phyloP scores from a whole-genome alignment of 2,797 vertebrate species.

The Steatocranus sp. region DNA sequence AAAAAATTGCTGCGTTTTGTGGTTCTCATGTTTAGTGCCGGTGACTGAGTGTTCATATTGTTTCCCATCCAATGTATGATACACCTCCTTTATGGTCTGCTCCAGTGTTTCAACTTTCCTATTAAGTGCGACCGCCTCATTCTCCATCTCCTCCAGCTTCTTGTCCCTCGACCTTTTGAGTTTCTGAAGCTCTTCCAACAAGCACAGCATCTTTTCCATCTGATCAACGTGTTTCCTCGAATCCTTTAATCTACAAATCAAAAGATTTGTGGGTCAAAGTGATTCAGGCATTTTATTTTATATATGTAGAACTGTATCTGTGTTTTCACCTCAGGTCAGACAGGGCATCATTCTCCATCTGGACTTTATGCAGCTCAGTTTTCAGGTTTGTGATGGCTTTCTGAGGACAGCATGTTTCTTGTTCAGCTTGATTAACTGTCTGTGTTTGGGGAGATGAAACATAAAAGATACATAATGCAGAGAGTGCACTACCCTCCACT shows the following conservation, averaged over 20 bases:
- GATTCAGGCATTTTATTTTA: neutral
- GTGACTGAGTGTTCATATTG: constrained; percentile 41
- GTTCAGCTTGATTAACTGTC: constrained; percentile 59
- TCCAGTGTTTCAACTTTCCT: constrained; percentile 66
- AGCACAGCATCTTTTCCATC: constrained; percentile 71
- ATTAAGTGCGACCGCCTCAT: constrained; percentile 62
- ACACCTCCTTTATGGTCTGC: constrained; percentile 67
- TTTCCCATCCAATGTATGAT: constrained; percentile 47
- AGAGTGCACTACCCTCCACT: neutral
- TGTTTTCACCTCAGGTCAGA: constrained; percentile 74
- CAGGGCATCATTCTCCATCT: constrained; percentile 69
- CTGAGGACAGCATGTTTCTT: constrained; percentile 58
- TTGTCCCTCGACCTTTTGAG: constrained; percentile 69
- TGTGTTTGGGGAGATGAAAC: constrained; percentile 35
- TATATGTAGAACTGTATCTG: neutral
- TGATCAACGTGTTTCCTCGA: constrained; percentile 65
- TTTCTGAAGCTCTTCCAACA: constrained; percentile 76
- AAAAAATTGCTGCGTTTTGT: constrained; percentile 33
- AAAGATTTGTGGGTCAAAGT: constrained; percentile 1
- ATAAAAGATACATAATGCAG: neutral
- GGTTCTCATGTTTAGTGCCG: neutral
- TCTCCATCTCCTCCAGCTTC: constrained; percentile 71
- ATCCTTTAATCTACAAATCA: constrained; percentile 70
- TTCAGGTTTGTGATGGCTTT: constrained; percentile 69
- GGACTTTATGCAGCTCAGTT: constrained; percentile 69